These are phyloP conservation scores for Strongylocentrotus purpuratus DNA, from an alignment of 35 echinoderm and acorn worm species.

Conservation along the genomic window DNA sequence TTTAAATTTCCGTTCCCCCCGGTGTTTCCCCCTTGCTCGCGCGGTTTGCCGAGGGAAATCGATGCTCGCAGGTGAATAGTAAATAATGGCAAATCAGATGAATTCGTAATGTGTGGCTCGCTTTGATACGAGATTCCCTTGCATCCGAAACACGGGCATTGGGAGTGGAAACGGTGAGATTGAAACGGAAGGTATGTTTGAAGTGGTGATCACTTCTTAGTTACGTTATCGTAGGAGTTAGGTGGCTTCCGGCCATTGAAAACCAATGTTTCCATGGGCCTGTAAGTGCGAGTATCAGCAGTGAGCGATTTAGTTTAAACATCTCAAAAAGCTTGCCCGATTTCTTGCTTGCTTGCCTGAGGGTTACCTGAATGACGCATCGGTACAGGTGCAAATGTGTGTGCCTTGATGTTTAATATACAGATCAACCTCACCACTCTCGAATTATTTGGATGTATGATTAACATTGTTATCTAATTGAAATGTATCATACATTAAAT, in stretches of 20 bases:
- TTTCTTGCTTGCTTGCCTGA: background rate
- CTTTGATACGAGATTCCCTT: background rate
- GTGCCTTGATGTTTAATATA: background rate
- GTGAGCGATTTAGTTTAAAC: background rate
- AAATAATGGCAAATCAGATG: conserved; percentile 15
- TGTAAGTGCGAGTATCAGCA: background rate
- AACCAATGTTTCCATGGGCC: background rate
- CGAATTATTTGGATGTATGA: no score
- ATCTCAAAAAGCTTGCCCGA: background rate
- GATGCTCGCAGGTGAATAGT: conserved; percentile 4
- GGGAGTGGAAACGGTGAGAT: background rate
- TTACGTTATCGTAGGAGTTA: background rate
- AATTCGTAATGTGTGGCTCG: conserved; percentile 24
- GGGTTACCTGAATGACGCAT: background rate
- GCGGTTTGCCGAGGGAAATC: background rate
- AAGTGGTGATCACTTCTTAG: background rate
- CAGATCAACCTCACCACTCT: background rate
- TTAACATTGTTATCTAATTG: no score
- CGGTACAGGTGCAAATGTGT: no score
- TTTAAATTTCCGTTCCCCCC: conserved; percentile 4
- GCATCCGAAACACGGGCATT: background rate
- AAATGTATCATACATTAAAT: no score
- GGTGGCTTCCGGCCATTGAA: background rate
- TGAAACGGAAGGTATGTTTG: background rate
- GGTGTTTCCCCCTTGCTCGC: background rate